These are phyloP conservation scores for Novumbra hubbsi DNA, from an alignment of 2,797 vertebrate genomes.

Conservation along the genomic window DNA sequence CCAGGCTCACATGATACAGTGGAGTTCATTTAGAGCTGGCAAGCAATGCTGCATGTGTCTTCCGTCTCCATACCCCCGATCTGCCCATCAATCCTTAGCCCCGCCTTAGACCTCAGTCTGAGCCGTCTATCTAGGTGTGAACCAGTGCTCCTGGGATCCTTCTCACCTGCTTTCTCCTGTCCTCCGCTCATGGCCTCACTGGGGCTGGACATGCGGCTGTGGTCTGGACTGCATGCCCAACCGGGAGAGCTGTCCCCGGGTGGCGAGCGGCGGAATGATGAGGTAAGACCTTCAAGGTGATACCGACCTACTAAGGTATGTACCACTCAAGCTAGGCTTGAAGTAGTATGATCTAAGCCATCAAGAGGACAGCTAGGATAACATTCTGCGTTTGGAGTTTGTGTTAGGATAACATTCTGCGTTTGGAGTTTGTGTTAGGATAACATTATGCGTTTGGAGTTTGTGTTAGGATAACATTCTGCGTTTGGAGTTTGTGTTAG, in stretches of 20 bases:
- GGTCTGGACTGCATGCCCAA: constrained; percentile 56
- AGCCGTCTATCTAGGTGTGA: neutral
- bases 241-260: constrained; percentile 44
- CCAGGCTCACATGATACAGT: constrained; percentile 38
- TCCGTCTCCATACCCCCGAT: neutral
- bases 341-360: neutral
- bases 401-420: neutral
- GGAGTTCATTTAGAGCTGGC: constrained; percentile 18
- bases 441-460: neutral
- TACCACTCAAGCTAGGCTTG: neutral
- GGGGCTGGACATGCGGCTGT: constrained; percentile 52
- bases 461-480: neutral
- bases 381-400: neutral
- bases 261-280: constrained; percentile 51
- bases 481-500: too few species aligned
- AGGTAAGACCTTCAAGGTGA: constrained; percentile 57
- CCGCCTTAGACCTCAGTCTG: constrained; percentile 8
- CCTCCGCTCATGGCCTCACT: constrained; percentile 12
- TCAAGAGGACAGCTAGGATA: neutral
- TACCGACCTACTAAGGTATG: neutral
- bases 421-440: neutral
- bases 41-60: neutral
- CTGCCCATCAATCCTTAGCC: neutral
- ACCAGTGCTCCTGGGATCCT: constrained; percentile 11
- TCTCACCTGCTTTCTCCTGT: constrained; percentile 24